Conservation (phyloP, 2,113 vertebrate species). For the Lepidiolamprologus cunningtoni region DNA sequence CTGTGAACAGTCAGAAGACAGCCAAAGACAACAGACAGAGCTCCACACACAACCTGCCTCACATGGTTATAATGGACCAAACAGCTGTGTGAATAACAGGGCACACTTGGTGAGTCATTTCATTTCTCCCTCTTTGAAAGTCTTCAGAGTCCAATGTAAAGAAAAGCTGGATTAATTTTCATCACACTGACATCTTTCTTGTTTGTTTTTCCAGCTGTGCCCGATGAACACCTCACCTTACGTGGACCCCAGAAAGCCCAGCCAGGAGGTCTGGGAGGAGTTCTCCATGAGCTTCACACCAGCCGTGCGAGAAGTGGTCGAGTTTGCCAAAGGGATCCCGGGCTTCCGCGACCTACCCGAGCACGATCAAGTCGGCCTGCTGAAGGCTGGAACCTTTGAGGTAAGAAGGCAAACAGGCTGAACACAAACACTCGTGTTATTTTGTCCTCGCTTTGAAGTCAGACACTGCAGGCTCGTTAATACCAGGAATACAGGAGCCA, state of each 20-base stretch:
- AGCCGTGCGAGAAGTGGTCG: conserved; percentile 94
- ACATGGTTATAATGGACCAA: conserved; percentile 1
- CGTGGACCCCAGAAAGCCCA: conserved; percentile 86
- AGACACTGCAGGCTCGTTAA: neutral
- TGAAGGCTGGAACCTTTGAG: conserved; percentile 98
- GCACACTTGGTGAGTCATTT: conserved; percentile 83
- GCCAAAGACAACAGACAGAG: conserved; percentile 15
- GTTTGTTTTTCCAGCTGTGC: conserved; percentile 74
- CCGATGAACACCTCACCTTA: conserved; percentile 89
- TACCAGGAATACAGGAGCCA: neutral
- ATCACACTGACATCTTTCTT: neutral
- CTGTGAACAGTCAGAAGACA: conserved; percentile 67
- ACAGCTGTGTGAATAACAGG: conserved; percentile 71
- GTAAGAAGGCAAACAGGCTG: conserved; percentile 59
- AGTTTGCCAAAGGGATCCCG: conserved; percentile 93
- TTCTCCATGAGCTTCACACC: conserved; percentile 97
- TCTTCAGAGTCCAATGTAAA: neutral
- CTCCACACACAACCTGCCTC: neutral
- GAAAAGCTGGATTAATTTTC: neutral
- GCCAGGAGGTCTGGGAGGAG: conserved; percentile 96
- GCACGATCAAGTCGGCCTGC: conserved; percentile 91
- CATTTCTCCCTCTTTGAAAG: fast-evolving
- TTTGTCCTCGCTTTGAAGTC: neutral
- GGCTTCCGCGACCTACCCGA: conserved; percentile 92
- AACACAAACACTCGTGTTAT: neutral